Base-by-base conservation (phyloP, 2,888 invertebrate species). In the Heliconius sara region DNA sequence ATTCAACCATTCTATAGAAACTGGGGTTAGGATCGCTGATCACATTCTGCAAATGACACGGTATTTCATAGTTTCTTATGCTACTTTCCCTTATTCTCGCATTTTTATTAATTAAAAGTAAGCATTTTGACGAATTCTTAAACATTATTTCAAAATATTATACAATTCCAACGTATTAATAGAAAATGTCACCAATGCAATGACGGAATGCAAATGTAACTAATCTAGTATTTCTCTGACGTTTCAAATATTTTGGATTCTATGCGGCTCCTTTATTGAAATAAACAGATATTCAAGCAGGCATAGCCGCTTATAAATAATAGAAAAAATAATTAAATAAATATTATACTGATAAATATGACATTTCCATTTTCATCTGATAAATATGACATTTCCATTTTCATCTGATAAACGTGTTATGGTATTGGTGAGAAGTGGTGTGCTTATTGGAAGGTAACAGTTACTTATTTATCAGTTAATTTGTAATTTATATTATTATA, bases 1-100 rank as follows among this genome's bases (percentile, higher is more conserved):
- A 96, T 85, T 97, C 96, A 43, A 97, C 97, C 96, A 96, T 97
- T 80, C 94, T 90, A 85, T 90, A 96, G 87, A 96, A 96, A 60
- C 93, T 94, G 0, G 96, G 96, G 84, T 96, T 87, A 0, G 89
- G 86, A 0, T 91, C 91, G 0, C 86, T 86, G 0, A 85, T 89
- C 0, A 96, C 86, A 0, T 87, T 79, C 67, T 86, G 79, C 43
- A 96, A 83, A 52, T 91, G 86, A 0, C 89, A 85, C 0, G 96
- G 95, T 13, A 96, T 93, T 77, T 93, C 91, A 81, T 93, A 93
- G 73, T 84, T 22, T 66, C 92, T 87, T 0, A 89, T 84, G 7
- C 84, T 80, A 0, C 76, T 16, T 19, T 27, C 30, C n/a, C 22
- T 65, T 12, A 39, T 43, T 12, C 22, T 63, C 13, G 22, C 10